Conservation (phyloP, 2,888 invertebrate genomes). For the Phoenoteleia sp. region DNA sequence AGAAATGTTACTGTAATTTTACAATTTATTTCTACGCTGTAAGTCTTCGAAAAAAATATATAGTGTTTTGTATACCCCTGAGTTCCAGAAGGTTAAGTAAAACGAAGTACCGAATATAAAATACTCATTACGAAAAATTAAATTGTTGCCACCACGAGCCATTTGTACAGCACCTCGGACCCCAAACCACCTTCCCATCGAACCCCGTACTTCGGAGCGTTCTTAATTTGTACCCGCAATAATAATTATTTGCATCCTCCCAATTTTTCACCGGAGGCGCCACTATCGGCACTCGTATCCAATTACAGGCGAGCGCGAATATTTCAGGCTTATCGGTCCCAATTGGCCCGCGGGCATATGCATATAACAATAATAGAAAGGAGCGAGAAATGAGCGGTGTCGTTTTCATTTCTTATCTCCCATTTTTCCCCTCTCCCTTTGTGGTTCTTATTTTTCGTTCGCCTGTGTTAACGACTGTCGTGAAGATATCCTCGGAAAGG, state of each 20-base stretch:
- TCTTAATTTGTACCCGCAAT: slow-evolving; percentile 63
- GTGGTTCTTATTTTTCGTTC: slow-evolving; percentile 8
- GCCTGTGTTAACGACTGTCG: slow-evolving; percentile 52
- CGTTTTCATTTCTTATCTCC: slow-evolving; percentile 41
- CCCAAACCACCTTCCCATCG: no score
- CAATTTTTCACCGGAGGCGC: slow-evolving; percentile 66
- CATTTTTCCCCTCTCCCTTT: slow-evolving; percentile 1
- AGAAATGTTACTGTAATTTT: no score
- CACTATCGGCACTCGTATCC: slow-evolving; percentile 62
- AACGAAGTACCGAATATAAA: no score
- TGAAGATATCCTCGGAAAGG: slow-evolving; percentile 56
- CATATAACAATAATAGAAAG: slow-evolving; percentile 45
- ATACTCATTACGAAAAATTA: no score
- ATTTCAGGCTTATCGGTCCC: slow-evolving; percentile 54
- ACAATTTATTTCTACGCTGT: no score
- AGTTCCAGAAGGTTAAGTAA: no score
- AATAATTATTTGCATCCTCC: slow-evolving; percentile 54
- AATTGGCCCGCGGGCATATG: slow-evolving; percentile 43
- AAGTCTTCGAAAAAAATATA: no score
- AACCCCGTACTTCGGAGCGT: no score
- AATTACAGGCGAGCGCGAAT: slow-evolving; percentile 59
- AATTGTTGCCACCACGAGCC: no score
- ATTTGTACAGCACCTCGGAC: no score
- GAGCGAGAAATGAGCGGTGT: slow-evolving; percentile 46
- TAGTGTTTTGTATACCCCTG: no score